These are phyloP conservation scores for Harpegnathos saltator DNA, from an alignment of 1,140 invertebrate species.

Conservation along the genomic window DNA sequence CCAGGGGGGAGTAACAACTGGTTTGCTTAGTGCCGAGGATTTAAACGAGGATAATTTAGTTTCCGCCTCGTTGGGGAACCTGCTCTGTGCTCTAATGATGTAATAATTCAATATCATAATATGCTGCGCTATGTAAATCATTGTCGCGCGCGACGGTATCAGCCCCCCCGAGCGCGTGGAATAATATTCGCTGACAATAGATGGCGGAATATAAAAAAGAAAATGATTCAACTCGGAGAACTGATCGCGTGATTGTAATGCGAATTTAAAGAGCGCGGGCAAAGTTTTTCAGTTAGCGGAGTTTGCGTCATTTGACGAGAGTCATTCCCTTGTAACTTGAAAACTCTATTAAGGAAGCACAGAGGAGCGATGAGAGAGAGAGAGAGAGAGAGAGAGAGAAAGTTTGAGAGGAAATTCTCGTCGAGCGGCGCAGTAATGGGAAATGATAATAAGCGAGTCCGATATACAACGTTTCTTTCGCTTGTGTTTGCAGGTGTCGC, in stretches of 20 bases:
- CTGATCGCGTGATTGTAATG: neutral
- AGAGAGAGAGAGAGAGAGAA: no score
- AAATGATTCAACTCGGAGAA: neutral
- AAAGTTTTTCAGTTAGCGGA: slow-evolving; percentile 57
- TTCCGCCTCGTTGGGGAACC: neutral
- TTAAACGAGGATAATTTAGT: slow-evolving; percentile 29
- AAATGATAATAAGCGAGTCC: slow-evolving; percentile 38
- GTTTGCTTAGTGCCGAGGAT: slow-evolving; percentile 5
- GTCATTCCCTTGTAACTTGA: slow-evolving; percentile 37
- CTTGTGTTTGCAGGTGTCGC: slow-evolving; percentile 89
- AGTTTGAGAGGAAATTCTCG: slow-evolving; percentile 36
- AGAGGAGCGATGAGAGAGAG: slow-evolving; percentile 25
- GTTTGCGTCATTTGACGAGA: slow-evolving; percentile 47
- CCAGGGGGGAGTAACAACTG: slow-evolving; percentile 10
- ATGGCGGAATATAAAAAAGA: slow-evolving; percentile 12
- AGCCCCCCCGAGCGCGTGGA: no score
- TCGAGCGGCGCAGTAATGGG: slow-evolving; percentile 14
- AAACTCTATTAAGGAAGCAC: slow-evolving; percentile 46
- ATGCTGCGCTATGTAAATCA: neutral
- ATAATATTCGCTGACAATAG: neutral
- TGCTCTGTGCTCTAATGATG: neutral
- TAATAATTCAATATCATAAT: slow-evolving; percentile 12
- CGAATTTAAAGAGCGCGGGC: slow-evolving; percentile 9
- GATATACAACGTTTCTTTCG: slow-evolving; percentile 36
- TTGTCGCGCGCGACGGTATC: neutral